Evolutionary conservation across 2,888 invertebrate genomes (phyloP), one percentile per base, ranked within the genome.

Genomic region (Morpho achilles): DNA sequence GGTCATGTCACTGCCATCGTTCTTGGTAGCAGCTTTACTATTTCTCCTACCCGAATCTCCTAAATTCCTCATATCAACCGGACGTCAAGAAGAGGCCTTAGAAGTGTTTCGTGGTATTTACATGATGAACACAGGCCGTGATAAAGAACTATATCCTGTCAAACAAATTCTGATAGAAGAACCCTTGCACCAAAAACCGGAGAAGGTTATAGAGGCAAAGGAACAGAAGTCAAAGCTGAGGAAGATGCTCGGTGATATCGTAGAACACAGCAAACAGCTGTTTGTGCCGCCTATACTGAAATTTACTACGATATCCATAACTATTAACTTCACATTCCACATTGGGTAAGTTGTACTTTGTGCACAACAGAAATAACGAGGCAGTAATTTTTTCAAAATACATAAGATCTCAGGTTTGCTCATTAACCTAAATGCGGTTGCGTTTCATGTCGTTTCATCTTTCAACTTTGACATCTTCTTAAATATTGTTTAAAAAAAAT

Each of bases 321-420:
- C 95, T 62, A 97, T 98, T 76, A 97, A 97, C 79, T 97, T 97
- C 79, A 96, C 97, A 68, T 96, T 98, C 87, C 97, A 97, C 86
- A 97, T 97, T 84, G 98, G 96, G 94, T 95, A 75, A 91, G 91
- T 79, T 44, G 1, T 10, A 23, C 40, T 53, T 53, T 7, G 32
- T 32, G 32, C 5, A 3, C 32, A 32, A 23, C 23, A 23, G 23
- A 5, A 32, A 32, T 32, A 32, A 32, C 5, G 32, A 32, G 32
- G 32, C 32, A 32, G 32, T 3, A 2, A 32, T 32, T 32, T 32
- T 32, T 32, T 32, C 32, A 32, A 32, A 32, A 32, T 32, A 5
- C 32, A 32, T 32, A 2, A 32, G 32, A 32, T 32, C 32, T 3
- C 32, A 32, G 32, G 32, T 32, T 32, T 32, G 32, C 32, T 32